These are phyloP conservation scores for Scomber colias DNA, from an alignment of 2,113 vertebrate genomes.

Conservation along the genomic window DNA sequence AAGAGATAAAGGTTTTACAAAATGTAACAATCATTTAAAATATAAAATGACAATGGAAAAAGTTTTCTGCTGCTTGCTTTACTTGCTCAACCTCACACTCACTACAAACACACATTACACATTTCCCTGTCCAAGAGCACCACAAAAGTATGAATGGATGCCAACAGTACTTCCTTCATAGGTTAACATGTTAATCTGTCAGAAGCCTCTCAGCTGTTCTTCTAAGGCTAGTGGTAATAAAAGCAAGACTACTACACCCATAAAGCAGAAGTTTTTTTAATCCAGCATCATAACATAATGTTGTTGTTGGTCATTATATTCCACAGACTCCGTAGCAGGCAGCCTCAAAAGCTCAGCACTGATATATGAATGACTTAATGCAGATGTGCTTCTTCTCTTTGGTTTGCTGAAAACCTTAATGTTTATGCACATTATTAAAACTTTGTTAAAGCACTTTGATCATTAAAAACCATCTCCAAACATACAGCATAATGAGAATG, in stretches of 20 bases:
- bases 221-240: slow-evolving; percentile 24
- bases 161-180: neutral
- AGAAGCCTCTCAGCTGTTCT: slow-evolving; percentile 10
- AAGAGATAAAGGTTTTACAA: too few species aligned
- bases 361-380: slow-evolving; percentile 4
- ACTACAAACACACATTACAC: too few species aligned
- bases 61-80: too few species aligned
- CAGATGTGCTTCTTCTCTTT: neutral
- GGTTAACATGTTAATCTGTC: slow-evolving; percentile 27
- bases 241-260: slow-evolving; percentile 32
- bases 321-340: slow-evolving; percentile 3
- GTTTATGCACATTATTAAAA: slow-evolving; percentile 16
- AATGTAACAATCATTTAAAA: too few species aligned
- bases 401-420: too few species aligned
- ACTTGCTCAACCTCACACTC: too few species aligned
- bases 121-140: too few species aligned
- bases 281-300: slow-evolving; percentile 5
- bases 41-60: too few species aligned
- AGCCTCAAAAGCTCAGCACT: neutral
- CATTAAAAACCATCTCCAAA: neutral
- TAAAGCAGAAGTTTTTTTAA: slow-evolving; percentile 40
- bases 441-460: neutral
- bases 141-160: neutral
- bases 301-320: slow-evolving; percentile 35
- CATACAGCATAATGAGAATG: neutral